Percentiles rank a stretch among this genome's conserved stretches.
These are phyloP conservation scores for Colletes latitarsis DNA, from an alignment of 1,140 invertebrate species.

Conservation along the genomic window DNA sequence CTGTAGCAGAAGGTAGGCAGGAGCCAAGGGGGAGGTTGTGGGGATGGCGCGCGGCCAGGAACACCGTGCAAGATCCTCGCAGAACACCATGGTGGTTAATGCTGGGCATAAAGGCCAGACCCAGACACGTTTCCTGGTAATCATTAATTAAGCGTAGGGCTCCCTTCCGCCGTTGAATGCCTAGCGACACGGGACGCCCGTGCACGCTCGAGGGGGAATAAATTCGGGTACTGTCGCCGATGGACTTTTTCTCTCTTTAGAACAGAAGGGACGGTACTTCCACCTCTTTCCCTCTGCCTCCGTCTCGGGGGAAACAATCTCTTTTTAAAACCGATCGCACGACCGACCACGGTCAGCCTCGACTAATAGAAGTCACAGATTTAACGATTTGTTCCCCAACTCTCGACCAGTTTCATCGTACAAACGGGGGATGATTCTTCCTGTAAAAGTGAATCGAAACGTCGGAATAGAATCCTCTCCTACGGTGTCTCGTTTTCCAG, in stretches of 20 bases:
- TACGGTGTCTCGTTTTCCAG: no score
- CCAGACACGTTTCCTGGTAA: slow-evolving; percentile 79
- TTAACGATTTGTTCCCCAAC: no score
- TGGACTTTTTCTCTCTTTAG: not conserved
- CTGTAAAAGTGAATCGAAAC: no score
- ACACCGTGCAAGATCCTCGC: slow-evolving; percentile 23
- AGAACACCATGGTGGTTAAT: slow-evolving; percentile 57
- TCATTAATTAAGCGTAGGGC: slow-evolving; percentile 79
- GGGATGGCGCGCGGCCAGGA: not conserved
- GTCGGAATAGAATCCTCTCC: no score
- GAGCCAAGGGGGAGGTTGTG: no score
- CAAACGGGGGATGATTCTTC: no score
- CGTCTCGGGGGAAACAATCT: no score
- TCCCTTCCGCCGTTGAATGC: slow-evolving; percentile 67
- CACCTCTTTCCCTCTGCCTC: slow-evolving; percentile 22
- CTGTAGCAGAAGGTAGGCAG: slow-evolving; percentile 52
- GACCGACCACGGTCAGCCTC: no score
- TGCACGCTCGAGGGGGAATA: slow-evolving; percentile 38
- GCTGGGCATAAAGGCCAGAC: slow-evolving; percentile 66
- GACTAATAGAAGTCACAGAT: no score
- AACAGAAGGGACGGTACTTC: not conserved
- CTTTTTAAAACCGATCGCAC: no score
- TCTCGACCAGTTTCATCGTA: no score
- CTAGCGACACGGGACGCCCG: slow-evolving; percentile 62
- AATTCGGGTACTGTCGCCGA: slow-evolving; percentile 30